Conservation (phyloP, 2,797 vertebrate genomes). For the Oryzias dopingdopingensis region DNA sequence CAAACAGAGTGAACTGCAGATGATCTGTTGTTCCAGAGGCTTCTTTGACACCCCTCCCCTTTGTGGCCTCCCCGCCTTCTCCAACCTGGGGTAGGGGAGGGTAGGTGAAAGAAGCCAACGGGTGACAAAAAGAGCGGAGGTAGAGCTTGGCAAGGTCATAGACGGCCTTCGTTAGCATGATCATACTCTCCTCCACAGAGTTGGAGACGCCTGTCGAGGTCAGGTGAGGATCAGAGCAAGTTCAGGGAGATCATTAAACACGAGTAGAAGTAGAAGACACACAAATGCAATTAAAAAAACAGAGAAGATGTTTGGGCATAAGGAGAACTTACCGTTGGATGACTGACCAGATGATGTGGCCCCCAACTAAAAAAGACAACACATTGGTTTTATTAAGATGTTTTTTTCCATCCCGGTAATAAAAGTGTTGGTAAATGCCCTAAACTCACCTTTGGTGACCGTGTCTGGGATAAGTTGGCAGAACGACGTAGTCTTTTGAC, state of each 20-base stretch:
- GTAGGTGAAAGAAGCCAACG: slow-evolving; percentile 68
- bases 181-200: slow-evolving; percentile 82
- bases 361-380: slow-evolving; percentile 70
- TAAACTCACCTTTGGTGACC: slow-evolving; percentile 82
- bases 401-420: background rate
- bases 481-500: slow-evolving; percentile 88
- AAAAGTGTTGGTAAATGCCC: background rate
- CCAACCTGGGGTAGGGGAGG: slow-evolving; percentile 19
- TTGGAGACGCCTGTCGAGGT: slow-evolving; percentile 72
- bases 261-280: too few species aligned
- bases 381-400: slow-evolving; percentile 12
- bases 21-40: slow-evolving; percentile 89
- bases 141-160: slow-evolving; percentile 87
- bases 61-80: slow-evolving; percentile 23
- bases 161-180: slow-evolving; percentile 84
- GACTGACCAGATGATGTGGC: slow-evolving; percentile 71
- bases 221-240: slow-evolving; percentile 1
- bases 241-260: background rate
- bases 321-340: slow-evolving; percentile 72
- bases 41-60: slow-evolving; percentile 77
- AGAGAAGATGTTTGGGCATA: too few species aligned
- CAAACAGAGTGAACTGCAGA: slow-evolving; percentile 93
- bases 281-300: too few species aligned
- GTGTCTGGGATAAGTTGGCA: slow-evolving; percentile 85
- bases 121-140: slow-evolving; percentile 77